Evolutionary conservation across 2,797 vertebrate genomes (phyloP), one percentile per base, ranked within the genome.

Genomic region (Poecile montanus): DNA sequence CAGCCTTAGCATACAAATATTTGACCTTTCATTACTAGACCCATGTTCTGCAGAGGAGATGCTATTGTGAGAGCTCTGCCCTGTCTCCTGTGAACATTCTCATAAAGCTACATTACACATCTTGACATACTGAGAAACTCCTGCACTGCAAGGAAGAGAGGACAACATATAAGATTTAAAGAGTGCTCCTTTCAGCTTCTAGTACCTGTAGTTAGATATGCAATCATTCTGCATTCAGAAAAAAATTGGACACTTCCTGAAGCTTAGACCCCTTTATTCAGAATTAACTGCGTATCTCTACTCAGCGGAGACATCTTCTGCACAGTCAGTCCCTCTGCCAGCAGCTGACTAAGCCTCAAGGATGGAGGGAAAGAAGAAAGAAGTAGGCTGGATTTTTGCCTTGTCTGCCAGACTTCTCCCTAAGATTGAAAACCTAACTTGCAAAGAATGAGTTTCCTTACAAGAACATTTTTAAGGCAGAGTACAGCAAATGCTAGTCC

Each of bases 1-100:
- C 67, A 63, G 73, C 44, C 40, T 94, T 70, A 86, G 72, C 80
- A 54, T 38, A 81, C 22, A 91, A 61, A 54, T 89, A 80, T 65
- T 87, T 92, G 86, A 85, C 91, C 91, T 94, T 91, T 86, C 61
- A 61, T 74, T 93, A 74, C 38, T 50, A 80, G 74, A 87, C 3
- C 1, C 34, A n/a, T 1, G 2, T 67, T 87, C 65, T 65, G 65
- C 72, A 87, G 42, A 74, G 44, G 42, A 93, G 80, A 89, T 67
- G 44, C 38, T 75, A 18, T 62, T 90, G 62, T 61, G 50, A 87
- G 29, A 85, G 26, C 42, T 63, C 67, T 77, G 57, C 72, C 50
- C 26, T 57, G 47, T 71, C 75, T 77, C 34, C 50, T 40, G n/a
- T 47, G 72, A 73, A 85, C 40, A 11, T 65, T 77, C 44, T 70